Percentiles rank a stretch among this genome's conserved stretches.
Conservation (phyloP, 2,113 vertebrate species). For the Mus spicilegus region DNA sequence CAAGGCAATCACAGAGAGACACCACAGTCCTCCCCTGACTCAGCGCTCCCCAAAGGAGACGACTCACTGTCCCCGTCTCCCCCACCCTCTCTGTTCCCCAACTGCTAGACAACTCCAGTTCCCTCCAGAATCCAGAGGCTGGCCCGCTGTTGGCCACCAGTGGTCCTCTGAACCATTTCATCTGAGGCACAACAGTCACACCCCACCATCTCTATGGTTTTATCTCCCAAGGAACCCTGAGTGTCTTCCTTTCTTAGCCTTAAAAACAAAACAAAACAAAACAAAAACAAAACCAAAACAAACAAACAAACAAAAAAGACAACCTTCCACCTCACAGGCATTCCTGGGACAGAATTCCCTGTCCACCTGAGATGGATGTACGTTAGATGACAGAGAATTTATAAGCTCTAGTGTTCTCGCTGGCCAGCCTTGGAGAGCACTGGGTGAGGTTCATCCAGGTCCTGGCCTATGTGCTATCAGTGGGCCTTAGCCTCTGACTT, state of each 20-base stretch:
- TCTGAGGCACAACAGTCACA: neutral
- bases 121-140: neutral
- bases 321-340: neutral
- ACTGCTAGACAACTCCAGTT: neutral
- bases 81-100: neutral
- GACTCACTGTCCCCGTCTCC: neutral
- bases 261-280: no score
- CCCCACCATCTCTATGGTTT: neutral
- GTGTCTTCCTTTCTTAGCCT: neutral
- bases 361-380: neutral
- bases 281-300: no score
- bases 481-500: neutral
- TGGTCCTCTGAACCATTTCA: neutral
- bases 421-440: neutral
- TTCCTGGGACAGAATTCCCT: neutral
- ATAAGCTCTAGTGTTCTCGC: neutral
- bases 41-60: neutral
- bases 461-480: rapidly evolving
- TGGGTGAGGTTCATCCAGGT: neutral
- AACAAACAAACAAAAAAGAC: no score
- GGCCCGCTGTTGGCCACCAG: rapidly evolving
- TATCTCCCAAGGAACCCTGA: neutral
- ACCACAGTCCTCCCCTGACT: neutral
- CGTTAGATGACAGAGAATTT: neutral
- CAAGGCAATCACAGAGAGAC: neutral